These are phyloP conservation scores for Labroides dimidiatus DNA, from an alignment of 2,797 vertebrate genomes.

Conservation along the genomic window DNA sequence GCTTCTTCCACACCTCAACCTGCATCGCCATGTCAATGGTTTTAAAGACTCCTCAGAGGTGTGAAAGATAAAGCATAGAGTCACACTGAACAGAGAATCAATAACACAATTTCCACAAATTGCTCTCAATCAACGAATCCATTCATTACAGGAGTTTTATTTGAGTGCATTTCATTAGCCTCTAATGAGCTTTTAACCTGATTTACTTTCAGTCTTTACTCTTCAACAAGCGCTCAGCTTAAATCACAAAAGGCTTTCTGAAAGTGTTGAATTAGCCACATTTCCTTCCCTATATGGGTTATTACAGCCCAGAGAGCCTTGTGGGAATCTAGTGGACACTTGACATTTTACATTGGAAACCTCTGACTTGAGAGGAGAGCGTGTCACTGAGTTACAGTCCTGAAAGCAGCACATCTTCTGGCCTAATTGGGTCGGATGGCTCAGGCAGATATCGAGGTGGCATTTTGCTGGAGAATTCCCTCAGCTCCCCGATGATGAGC, in stretches of 20 bases:
- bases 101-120: constrained; percentile 45
- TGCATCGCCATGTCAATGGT: not conserved
- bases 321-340: constrained; percentile 40
- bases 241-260: constrained; percentile 10
- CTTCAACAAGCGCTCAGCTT: constrained; percentile 24
- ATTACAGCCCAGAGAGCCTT: constrained; percentile 31
- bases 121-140: constrained; percentile 24
- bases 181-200: constrained; percentile 10
- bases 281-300: constrained; percentile 22
- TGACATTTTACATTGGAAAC: constrained; percentile 76
- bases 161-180: constrained; percentile 6
- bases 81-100: constrained; percentile 37
- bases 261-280: constrained; percentile 19
- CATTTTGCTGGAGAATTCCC: constrained; percentile 82
- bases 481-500: constrained; percentile 69
- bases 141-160: constrained; percentile 10
- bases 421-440: constrained; percentile 80
- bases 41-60: constrained; percentile 15
- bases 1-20: not conserved
- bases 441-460: constrained; percentile 76
- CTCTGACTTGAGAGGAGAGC: constrained; percentile 59
- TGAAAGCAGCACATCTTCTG: constrained; percentile 59
- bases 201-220: not conserved
- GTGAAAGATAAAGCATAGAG: constrained; percentile 3
- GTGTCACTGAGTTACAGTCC: constrained; percentile 35